Evolutionary conservation across 2,888 invertebrate genomes (phyloP).

Genomic region (Rhagonycha lutea): DNA sequence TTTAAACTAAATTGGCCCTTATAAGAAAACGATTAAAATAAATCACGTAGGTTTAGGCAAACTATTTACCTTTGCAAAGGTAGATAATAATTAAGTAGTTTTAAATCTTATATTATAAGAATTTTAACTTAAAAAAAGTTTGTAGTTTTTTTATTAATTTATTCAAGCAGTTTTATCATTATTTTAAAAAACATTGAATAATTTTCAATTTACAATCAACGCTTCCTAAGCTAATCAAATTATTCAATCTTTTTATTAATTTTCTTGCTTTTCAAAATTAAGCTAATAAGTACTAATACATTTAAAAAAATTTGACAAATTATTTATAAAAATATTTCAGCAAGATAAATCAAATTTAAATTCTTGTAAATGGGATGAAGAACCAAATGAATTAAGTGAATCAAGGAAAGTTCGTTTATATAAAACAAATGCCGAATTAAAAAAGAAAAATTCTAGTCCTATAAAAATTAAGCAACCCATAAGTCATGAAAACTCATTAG

Average conservation of each 20-base stretch:
- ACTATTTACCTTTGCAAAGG: not conserved
- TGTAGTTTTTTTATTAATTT: not conserved
- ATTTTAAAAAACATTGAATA: not conserved
- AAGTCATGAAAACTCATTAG: constrained; percentile 15
- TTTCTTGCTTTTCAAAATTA: not conserved
- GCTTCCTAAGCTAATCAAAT: not conserved
- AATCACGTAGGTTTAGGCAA: too few species aligned
- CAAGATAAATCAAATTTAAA: constrained; percentile 43
- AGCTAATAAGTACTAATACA: not conserved
- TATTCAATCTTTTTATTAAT: not conserved
- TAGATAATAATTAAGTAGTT: not conserved
- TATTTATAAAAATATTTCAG: constrained; percentile 26
- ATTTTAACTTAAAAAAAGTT: not conserved
- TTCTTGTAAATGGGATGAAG: constrained; percentile 47
- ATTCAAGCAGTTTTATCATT: not conserved
- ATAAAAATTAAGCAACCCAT: constrained; percentile 35
- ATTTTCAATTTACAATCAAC: not conserved
- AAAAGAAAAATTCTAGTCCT: constrained; percentile 55
- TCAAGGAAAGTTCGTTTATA: constrained; percentile 66
- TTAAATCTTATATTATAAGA: not conserved
- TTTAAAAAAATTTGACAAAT: not conserved
- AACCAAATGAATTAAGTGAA: constrained; percentile 29
- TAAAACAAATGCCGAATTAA: constrained; percentile 75
- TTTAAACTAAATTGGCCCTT: not conserved
- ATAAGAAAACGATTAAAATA: not conserved